Conservation (phyloP, 2,113 vertebrate genomes). For the cattle (Bos taurus) region ARS-UCD2.0 NC_037349.1:24825001-24825500, state of each 20-base stretch:
- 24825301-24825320: neutral
- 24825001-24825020: too few relatives aligned
- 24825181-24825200: neutral
- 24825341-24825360: neutral
- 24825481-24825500: too few relatives aligned
- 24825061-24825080: neutral
- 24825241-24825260: neutral
- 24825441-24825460: fast-evolving
- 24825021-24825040: neutral
- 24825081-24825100: fast-evolving
- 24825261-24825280: neutral
- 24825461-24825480: too few relatives aligned
- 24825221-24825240: too few relatives aligned
- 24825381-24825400: neutral
- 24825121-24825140: neutral
- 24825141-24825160: neutral
- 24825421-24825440: neutral
- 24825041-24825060: neutral
- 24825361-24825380: neutral
- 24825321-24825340: too few relatives aligned
- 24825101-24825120: neutral
- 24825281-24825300: neutral
- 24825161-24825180: neutral
- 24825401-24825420: neutral
- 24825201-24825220: fast-evolving